Conservation (phyloP, 2,797 vertebrate genomes). For the Falco naumanni region DNA sequence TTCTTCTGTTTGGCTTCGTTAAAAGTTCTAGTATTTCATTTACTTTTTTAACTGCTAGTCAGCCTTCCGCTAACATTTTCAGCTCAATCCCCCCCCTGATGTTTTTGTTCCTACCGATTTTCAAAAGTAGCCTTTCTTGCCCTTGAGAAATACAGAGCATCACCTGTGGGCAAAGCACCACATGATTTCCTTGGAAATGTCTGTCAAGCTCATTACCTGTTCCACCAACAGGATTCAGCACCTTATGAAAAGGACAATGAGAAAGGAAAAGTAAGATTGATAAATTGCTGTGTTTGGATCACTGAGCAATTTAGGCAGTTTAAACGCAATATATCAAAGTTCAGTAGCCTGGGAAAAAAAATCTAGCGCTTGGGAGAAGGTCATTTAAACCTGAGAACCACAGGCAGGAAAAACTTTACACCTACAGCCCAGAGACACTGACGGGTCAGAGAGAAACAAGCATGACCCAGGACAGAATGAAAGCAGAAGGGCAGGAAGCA, state of each 20-base stretch:
- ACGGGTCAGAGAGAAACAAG: not conserved
- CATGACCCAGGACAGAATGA: not conserved
- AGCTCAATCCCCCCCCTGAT: not conserved
- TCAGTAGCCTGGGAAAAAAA: not conserved
- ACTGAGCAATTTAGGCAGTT: not conserved
- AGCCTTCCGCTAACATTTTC: not conserved
- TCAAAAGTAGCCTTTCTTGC: not conserved
- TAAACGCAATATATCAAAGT: slow-evolving; percentile 29
- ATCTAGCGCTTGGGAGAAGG: not conserved
- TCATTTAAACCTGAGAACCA: not conserved
- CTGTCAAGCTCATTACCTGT: not conserved
- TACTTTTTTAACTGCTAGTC: not conserved
- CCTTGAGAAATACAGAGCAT: not conserved
- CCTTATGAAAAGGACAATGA: not conserved
- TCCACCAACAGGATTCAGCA: not conserved
- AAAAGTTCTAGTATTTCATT: not conserved
- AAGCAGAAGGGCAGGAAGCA: not conserved
- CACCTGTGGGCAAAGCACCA: not conserved
- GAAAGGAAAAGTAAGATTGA: not conserved
- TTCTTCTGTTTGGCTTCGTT: not conserved
- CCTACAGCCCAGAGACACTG: not conserved
- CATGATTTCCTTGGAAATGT: not conserved
- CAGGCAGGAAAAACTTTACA: not conserved
- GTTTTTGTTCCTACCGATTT: not conserved
- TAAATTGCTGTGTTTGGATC: not conserved